phyloP scores from a whole-genome alignment of 2,113 vertebrate genomes.

The Larimichthys polyactis region DNA sequence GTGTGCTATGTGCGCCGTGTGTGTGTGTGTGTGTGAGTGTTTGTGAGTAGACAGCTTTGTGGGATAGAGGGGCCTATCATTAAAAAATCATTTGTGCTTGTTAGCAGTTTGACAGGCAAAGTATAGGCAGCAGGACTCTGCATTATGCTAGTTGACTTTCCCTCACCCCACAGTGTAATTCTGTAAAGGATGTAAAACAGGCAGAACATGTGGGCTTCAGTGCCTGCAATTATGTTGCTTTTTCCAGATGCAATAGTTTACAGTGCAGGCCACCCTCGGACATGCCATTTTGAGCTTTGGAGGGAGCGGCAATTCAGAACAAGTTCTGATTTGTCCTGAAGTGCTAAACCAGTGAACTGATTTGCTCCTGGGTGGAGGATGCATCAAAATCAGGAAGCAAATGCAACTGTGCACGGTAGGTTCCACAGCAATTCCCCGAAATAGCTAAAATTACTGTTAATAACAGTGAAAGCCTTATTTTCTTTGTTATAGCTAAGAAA shows the following conservation, averaged over 20 bases:
- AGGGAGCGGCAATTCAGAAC: conserved; percentile 51
- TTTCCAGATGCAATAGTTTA: conserved; percentile 58
- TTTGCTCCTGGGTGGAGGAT: conserved; percentile 66
- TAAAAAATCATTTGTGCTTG: conserved; percentile 83
- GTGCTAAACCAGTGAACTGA: conserved; percentile 70
- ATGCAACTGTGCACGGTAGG: conserved; percentile 53
- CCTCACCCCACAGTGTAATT: conserved; percentile 70
- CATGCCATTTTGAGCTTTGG: conserved; percentile 64
- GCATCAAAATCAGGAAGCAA: conserved; percentile 71
- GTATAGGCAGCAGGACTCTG: conserved; percentile 76
- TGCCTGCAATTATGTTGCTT: conserved; percentile 73
- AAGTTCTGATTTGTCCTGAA: conserved; percentile 69
- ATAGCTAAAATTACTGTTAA: conserved; percentile 66
- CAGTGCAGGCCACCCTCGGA: conserved; percentile 68
- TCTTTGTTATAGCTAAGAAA: conserved; percentile 51
- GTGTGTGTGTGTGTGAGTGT: conserved; percentile 31
- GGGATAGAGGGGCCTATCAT: conserved; percentile 76
- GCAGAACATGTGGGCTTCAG: conserved; percentile 63
- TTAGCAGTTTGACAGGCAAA: conserved; percentile 80
- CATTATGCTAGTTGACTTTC: conserved; percentile 74
- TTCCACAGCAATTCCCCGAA: conserved; percentile 49
- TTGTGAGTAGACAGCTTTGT: conserved; percentile 71
- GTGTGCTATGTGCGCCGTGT: conserved; percentile 17
- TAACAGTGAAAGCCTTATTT: conserved; percentile 71
- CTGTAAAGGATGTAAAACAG: conserved; percentile 71